These are phyloP conservation scores for Amphiprion ocellaris DNA, from an alignment of 2,113 vertebrate genomes.

Conservation along the genomic window DNA sequence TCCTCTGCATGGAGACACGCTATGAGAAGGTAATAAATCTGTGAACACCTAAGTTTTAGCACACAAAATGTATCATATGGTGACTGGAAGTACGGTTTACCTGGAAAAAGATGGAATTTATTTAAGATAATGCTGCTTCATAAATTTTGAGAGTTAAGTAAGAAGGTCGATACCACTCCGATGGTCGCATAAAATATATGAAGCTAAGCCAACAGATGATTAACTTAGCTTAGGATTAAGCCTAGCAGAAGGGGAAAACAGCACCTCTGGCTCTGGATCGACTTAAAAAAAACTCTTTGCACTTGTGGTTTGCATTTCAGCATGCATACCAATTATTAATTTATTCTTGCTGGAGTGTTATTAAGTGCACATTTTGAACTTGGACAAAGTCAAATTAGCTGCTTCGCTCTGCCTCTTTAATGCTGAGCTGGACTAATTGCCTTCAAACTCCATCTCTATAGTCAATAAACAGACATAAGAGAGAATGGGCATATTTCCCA, in stretches of 20 bases:
- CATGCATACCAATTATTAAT: neutral
- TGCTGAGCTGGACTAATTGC: too few species aligned
- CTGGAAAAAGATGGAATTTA: neutral
- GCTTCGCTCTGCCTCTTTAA: neutral
- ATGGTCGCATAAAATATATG: neutral
- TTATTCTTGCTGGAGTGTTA: neutral
- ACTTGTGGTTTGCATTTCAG: neutral
- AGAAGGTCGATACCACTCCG: neutral
- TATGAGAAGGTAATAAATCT: slow-evolving; percentile 92
- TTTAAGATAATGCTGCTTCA: neutral
- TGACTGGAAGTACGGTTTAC: neutral
- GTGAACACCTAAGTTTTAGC: neutral
- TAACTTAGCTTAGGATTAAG: neutral
- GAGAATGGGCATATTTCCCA: too few species aligned
- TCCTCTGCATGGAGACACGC: slow-evolving; percentile 98
- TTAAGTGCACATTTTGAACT: neutral
- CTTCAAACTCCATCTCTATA: too few species aligned
- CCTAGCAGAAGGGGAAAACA: neutral
- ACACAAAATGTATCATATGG: neutral
- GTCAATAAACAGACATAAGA: too few species aligned
- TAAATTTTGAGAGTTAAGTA: neutral
- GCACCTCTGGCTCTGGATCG: neutral
- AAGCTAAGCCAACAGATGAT: neutral
- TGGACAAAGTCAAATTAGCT: neutral
- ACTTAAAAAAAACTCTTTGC: neutral